Evolutionary conservation across 1,140 invertebrate genomes (phyloP).

Genomic region (Ylistrum balloti): DNA sequence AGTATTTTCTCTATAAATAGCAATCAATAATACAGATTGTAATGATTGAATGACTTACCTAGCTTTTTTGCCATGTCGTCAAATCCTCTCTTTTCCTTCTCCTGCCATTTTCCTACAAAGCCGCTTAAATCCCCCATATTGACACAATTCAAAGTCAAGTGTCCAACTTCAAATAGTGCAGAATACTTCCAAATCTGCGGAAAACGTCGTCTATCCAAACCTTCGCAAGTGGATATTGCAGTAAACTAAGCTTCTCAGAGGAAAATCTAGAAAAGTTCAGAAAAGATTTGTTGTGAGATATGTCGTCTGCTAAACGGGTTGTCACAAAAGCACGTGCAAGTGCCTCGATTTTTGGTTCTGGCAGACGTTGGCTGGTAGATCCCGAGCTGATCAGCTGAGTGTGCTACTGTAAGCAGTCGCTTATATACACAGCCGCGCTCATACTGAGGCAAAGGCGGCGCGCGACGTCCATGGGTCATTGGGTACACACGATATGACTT

Average conservation of each 20-base stretch:
- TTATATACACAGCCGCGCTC: not conserved
- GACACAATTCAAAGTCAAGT: conserved; percentile 14
- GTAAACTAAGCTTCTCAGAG: too few relatives aligned
- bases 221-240: not conserved
- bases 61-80: not conserved
- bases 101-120: not conserved
- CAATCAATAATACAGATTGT: not conserved
- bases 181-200: not conserved
- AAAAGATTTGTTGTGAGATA: not conserved
- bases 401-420: conserved; percentile 12
- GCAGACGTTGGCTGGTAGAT: conserved; percentile 29
- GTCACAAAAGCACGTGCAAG: conserved; percentile 21
- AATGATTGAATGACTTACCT: not conserved
- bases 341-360: not conserved
- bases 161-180: not conserved
- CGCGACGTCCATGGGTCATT: not conserved
- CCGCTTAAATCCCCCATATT: not conserved
- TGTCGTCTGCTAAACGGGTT: not conserved
- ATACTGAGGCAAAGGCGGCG: not conserved
- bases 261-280: not conserved
- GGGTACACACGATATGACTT: not conserved
- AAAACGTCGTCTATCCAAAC: not conserved
- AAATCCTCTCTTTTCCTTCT: not conserved
- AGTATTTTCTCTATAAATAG: not conserved
- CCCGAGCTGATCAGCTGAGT: not conserved